Conservation (phyloP, 2,888 invertebrate species). For the Axea sp. region DNA sequence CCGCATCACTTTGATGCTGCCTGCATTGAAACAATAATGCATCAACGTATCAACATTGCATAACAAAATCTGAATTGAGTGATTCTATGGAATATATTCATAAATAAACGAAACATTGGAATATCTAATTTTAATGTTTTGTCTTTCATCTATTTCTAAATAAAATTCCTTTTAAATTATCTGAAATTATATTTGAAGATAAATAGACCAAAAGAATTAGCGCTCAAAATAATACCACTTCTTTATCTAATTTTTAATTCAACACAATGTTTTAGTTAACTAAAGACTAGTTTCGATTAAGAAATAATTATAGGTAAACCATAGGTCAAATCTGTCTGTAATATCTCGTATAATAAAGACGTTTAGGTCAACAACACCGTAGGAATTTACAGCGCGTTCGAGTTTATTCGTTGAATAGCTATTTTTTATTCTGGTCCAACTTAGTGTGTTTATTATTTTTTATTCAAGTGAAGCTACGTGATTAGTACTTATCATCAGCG, state of each 20-base stretch:
- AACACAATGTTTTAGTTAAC: too few species aligned
- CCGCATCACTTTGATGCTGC: conserved; percentile 54
- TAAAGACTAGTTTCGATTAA: too few species aligned
- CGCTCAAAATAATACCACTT: too few species aligned
- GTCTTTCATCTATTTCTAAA: too few species aligned
- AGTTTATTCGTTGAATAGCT: conserved; percentile 30
- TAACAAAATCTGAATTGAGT: conserved; percentile 38
- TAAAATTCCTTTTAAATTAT: too few species aligned
- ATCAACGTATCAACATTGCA: conserved; percentile 54
- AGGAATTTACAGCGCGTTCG: conserved; percentile 28
- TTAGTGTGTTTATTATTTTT: conserved; percentile 37
- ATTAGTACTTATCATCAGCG: conserved; percentile 40
- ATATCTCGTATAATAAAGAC: conserved; percentile 9
- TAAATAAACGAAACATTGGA: conserved; percentile 24
- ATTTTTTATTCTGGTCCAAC: conserved; percentile 33
- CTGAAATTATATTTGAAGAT: too few species aligned
- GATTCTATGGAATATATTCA: conserved; percentile 19
- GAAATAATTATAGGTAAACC: too few species aligned
- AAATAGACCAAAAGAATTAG: too few species aligned
- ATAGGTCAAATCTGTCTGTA: not conserved
- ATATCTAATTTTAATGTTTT: too few species aligned
- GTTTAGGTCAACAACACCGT: conserved; percentile 29
- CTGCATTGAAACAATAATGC: conserved; percentile 58
- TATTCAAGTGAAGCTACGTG: conserved; percentile 22
- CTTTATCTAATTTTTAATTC: too few species aligned